Evolutionary conservation across 2,888 invertebrate genomes (phyloP).

Genomic region (Ischnus inquisitorius): DNA sequence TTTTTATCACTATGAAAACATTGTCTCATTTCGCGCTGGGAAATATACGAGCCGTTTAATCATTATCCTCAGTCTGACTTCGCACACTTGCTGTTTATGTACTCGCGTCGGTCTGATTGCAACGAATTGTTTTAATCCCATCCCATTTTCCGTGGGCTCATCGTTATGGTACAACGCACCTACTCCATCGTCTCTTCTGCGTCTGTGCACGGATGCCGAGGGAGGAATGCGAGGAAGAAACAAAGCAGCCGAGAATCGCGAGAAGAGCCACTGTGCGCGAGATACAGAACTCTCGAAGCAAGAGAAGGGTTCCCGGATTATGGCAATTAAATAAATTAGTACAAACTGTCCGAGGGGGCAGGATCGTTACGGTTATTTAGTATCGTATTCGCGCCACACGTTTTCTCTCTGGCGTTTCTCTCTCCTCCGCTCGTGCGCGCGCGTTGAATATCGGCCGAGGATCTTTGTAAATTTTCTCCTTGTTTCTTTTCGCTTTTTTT

Average conservation of each 20-base stretch:
- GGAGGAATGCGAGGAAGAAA: constrained; percentile 21
- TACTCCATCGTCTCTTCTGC: not conserved
- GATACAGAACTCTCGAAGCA: not conserved
- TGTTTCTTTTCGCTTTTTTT: constrained; percentile 59
- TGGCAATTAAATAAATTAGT: constrained; percentile 72
- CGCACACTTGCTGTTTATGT: not conserved
- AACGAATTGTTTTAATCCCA: constrained; percentile 18
- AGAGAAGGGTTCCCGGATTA: constrained; percentile 57
- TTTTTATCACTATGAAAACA: too few species aligned
- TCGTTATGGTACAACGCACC: constrained; percentile 1
- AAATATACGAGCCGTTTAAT: not conserved
- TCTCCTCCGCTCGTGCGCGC: not conserved
- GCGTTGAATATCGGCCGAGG: constrained; percentile 65
- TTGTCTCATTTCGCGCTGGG: too few species aligned
- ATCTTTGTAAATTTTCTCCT: constrained; percentile 67
- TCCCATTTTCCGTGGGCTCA: constrained; percentile 7
- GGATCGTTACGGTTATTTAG: constrained; percentile 71
- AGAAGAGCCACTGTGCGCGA: not conserved
- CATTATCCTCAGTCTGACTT: not conserved
- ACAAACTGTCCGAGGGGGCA: constrained; percentile 64
- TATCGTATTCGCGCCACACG: constrained; percentile 66
- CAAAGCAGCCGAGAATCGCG: constrained; percentile 38
- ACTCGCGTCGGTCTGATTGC: constrained; percentile 3
- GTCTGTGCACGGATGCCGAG: too few species aligned
- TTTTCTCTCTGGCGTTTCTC: constrained; percentile 38